Conservation (phyloP, 23 tunicate species). For the Styela plicata region DNA sequence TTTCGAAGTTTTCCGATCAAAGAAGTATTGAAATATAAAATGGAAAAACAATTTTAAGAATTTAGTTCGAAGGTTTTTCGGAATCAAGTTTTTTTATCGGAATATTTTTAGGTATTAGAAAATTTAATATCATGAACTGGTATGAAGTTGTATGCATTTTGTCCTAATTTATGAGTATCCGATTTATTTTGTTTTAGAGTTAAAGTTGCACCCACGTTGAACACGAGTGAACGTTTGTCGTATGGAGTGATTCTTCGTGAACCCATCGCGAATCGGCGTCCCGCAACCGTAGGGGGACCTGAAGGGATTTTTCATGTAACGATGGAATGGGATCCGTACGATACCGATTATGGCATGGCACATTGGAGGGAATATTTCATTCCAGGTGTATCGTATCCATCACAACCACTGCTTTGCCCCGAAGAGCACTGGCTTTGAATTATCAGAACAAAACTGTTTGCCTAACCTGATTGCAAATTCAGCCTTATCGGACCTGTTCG, state of each 20-base stretch:
- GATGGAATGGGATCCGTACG: conserved; percentile 94
- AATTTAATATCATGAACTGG: too few species aligned
- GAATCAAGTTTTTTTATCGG: too few species aligned
- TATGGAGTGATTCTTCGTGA: neutral
- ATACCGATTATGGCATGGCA: conserved; percentile 32
- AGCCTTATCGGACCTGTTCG: too few species aligned
- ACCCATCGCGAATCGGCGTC: conserved; percentile 27
- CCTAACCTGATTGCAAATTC: too few species aligned
- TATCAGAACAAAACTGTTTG: too few species aligned
- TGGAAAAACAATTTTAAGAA: too few species aligned
- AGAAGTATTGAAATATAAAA: too few species aligned
- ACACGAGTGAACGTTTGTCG: neutral
- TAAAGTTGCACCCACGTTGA: neutral
- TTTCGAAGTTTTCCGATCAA: too few species aligned
- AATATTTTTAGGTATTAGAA: too few species aligned
- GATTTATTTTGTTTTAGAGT: neutral
- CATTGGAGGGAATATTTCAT: conserved; percentile 73
- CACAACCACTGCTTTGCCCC: conserved; percentile 47
- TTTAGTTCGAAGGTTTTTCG: too few species aligned
- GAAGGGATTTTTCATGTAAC: conserved; percentile 54
- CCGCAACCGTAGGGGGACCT: conserved; percentile 40
- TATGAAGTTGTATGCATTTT: too few species aligned
- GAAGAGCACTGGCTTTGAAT: conserved; percentile 71
- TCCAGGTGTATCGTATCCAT: conserved; percentile 80
- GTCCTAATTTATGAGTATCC: too few species aligned